Evolutionary conservation across 2,888 invertebrate species (phyloP).

Genomic region (Megastigmus dorsalis): DNA sequence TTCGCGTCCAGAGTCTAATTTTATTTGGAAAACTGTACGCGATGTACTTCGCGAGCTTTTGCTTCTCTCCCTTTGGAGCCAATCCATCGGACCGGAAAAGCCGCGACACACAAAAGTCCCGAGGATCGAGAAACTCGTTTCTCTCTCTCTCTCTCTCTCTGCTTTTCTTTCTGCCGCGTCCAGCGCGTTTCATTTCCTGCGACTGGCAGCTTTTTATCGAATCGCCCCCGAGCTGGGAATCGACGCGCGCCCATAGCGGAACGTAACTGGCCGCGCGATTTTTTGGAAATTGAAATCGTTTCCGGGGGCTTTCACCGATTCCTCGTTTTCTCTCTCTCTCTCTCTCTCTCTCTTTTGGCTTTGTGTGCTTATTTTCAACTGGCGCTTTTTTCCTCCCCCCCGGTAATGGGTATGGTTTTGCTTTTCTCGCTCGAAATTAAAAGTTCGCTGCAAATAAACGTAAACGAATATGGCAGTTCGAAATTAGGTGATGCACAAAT

Average conservation of each 20-base stretch:
- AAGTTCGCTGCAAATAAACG: too few relatives aligned
- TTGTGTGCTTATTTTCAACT: too few relatives aligned
- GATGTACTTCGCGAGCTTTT: background rate
- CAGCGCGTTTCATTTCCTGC: constrained; percentile 53
- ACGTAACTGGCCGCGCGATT: constrained; percentile 7
- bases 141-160: constrained; percentile 11
- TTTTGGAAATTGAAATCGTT: constrained; percentile 49
- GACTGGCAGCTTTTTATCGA: constrained; percentile 53
- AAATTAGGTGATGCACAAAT: too few relatives aligned
- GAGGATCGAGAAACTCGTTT: constrained; percentile 27
- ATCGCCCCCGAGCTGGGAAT: constrained; percentile 32
- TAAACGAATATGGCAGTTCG: too few relatives aligned
- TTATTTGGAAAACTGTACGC: constrained; percentile 26
- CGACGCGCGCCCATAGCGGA: background rate
- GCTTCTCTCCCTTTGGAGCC: constrained; percentile 4
- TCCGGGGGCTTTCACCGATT: background rate
- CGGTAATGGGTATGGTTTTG: too few relatives aligned
- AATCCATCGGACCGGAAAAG: constrained; percentile 37
- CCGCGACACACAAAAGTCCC: constrained; percentile 45
- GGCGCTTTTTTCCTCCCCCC: too few relatives aligned
- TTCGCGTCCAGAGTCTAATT: constrained; percentile 13
- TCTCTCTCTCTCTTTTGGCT: background rate
- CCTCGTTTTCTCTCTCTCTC: background rate
- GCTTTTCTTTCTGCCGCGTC: constrained; percentile 22
- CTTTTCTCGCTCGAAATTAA: too few relatives aligned